Evolutionary conservation across 2,797 vertebrate species (phyloP), one percentile per base, ranked within the genome.

Genomic region (Oreonectes daqikongensis): DNA sequence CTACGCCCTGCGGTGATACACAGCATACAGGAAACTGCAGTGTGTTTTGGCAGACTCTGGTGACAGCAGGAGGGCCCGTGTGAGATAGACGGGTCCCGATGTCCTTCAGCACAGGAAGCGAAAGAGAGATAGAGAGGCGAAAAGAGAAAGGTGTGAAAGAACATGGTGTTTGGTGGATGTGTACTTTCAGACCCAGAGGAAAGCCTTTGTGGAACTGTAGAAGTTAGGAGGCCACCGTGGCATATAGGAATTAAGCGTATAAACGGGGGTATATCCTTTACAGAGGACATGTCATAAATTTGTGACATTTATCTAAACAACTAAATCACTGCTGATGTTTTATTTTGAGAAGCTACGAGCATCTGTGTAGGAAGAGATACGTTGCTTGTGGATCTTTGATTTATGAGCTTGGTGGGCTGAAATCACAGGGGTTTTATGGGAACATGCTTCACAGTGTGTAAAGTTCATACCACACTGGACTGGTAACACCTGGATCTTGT

Each of bases 11-110:
- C 3, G 3, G 32, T 12, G 12, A 53, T 44, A 42, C 35, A 50
- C 2, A 9, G 46, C 26, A 18, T 46, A 50, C 79, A 78, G 90
- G 86, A 89, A 90, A 87, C 46, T 42, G 55, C 77, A 85, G 87
- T 90, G 80, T 88, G 86, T 85, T 82, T 88, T 91, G 89, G 87
- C 90, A 86, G 77, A 67, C 74, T 42, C 71, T 65, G 72, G 26
- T 46, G 80, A 48, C 78, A 70, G 79, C 81, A 72, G 84, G 82
- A 87, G 86, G 85, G 69, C 78, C 40, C 80, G 68, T 74, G 79
- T 84, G 84, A 85, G 81, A 85, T 85, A 90, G 88, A 85, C 52
- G 60, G 32, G 53, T 20, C 57, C 77, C 42, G 64, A 18, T 72
- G 55, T 77, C 72, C 59, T 66, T 79, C 77, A 77, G 22, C 77